phyloP scores from a whole-genome alignment of 2,888 invertebrate genomes.

The Caprella mutica region DNA sequence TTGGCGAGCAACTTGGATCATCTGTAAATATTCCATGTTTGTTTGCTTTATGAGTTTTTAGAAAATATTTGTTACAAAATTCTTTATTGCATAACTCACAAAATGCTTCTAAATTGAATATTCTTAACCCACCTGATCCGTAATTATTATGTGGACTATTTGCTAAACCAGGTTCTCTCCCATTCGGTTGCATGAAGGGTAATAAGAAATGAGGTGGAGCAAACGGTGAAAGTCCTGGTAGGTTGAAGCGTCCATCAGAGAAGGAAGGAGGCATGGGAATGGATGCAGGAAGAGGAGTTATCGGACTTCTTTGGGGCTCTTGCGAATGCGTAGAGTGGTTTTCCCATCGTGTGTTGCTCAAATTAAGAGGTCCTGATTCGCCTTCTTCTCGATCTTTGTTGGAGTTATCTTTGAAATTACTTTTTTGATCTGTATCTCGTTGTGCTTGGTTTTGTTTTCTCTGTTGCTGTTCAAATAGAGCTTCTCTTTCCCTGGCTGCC shows the following conservation, averaged over 20 bases:
- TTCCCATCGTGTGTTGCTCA: constrained; percentile 31
- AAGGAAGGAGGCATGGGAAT: constrained; percentile 31
- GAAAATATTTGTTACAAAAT: constrained; percentile 59
- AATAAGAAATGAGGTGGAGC: constrained; percentile 30
- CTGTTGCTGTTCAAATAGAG: not conserved
- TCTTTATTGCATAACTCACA: constrained; percentile 63
- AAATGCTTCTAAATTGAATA: constrained; percentile 42
- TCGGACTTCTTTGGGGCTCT: constrained; percentile 6
- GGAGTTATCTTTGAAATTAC: too few species aligned
- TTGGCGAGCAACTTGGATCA: constrained; percentile 29
- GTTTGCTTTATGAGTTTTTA: constrained; percentile 91
- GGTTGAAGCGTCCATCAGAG: constrained; percentile 21
- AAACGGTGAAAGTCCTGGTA: constrained; percentile 25
- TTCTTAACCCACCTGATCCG: constrained; percentile 18
- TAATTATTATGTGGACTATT: not conserved
- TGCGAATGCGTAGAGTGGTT: constrained; percentile 7
- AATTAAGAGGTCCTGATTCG: constrained; percentile 23
- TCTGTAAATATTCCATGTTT: constrained; percentile 82
- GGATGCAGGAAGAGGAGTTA: constrained; percentile 16
- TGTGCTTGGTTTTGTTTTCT: not conserved
- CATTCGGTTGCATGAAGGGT: constrained; percentile 26
- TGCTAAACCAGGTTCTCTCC: constrained; percentile 14
- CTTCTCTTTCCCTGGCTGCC: not conserved
- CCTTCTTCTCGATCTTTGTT: constrained; percentile 12
- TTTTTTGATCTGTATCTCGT: not conserved